Evolutionary conservation across 2,888 invertebrate species (phyloP).

Genomic region (Stenchaetothrips biformis): DNA sequence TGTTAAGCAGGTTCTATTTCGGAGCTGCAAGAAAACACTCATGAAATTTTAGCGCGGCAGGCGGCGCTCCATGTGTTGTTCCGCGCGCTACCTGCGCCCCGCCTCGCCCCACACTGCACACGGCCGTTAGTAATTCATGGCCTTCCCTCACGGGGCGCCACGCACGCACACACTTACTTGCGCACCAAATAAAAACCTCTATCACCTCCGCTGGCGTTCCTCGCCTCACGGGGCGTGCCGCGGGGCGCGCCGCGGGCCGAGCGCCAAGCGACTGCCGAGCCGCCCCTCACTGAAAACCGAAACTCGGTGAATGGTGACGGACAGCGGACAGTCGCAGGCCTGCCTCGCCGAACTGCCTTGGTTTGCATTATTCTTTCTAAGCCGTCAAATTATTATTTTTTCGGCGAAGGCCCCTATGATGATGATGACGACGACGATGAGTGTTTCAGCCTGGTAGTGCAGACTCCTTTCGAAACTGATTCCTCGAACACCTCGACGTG

Average conservation of each 20-base stretch:
- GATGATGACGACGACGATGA: too few species aligned
- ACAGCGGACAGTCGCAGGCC: too few species aligned
- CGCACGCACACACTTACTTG: conserved; percentile 7
- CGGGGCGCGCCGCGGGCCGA: not conserved
- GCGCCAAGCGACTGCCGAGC: not conserved
- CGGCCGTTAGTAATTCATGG: conserved; percentile 15
- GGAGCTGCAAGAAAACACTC: not conserved
- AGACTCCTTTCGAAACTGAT: too few species aligned
- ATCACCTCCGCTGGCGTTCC: not conserved
- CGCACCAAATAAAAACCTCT: conserved; percentile 19
- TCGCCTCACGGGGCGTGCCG: not conserved
- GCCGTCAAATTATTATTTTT: too few species aligned
- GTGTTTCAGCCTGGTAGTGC: too few species aligned
- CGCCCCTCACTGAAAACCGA: too few species aligned
- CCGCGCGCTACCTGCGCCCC: not conserved
- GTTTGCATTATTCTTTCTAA: too few species aligned
- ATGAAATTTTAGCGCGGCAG: not conserved
- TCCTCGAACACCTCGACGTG: too few species aligned
- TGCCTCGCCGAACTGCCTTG: too few species aligned
- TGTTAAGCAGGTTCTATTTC: too few species aligned
- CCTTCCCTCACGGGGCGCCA: not conserved
- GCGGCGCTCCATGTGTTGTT: not conserved
- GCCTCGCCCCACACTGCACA: not conserved
- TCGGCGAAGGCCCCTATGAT: too few species aligned
- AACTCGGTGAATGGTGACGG: too few species aligned